Percentiles rank a stretch among this genome's conserved stretches.
Evolutionary conservation across 2,797 vertebrate genomes (phyloP).

Genomic region (Acipenser oxyrinchus): DNA sequence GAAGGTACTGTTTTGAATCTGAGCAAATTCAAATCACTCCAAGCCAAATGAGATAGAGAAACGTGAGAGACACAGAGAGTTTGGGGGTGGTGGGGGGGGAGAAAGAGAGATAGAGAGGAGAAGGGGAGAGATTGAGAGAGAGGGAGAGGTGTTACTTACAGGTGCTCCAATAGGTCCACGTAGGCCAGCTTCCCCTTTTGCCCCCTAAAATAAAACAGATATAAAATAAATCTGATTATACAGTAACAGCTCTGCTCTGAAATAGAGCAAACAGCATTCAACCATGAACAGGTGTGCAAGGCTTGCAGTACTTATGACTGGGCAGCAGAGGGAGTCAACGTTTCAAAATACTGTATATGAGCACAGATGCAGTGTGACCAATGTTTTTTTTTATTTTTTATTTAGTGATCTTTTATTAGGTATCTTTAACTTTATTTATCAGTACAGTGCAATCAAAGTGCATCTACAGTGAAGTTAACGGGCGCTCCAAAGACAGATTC

Average conservation of each 20-base stretch:
- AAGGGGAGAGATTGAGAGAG: background rate
- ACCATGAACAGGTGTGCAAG: background rate
- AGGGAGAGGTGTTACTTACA: constrained; percentile 39
- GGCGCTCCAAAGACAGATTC: too few species aligned
- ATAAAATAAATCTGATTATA: background rate
- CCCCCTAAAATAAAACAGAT: constrained; percentile 55
- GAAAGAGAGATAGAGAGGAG: background rate
- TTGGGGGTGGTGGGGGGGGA: fast-evolving
- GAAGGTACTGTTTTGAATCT: too few species aligned
- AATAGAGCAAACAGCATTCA: background rate
- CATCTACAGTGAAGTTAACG: too few species aligned
- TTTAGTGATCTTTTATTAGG: too few species aligned
- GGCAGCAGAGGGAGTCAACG: background rate
- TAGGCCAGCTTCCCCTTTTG: constrained; percentile 53
- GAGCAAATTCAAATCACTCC: background rate
- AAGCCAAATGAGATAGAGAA: background rate
- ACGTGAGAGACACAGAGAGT: too few species aligned
- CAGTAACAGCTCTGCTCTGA: background rate
- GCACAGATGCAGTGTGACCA: too few species aligned
- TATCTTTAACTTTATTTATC: too few species aligned
- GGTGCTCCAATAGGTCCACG: constrained; percentile 47
- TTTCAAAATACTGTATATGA: too few species aligned
- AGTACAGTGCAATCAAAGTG: too few species aligned
- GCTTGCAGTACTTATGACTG: background rate
- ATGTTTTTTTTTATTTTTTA: too few species aligned